These are phyloP conservation scores for Notothenia rossii DNA, from an alignment of 2,113 vertebrate species.

Conservation along the genomic window DNA sequence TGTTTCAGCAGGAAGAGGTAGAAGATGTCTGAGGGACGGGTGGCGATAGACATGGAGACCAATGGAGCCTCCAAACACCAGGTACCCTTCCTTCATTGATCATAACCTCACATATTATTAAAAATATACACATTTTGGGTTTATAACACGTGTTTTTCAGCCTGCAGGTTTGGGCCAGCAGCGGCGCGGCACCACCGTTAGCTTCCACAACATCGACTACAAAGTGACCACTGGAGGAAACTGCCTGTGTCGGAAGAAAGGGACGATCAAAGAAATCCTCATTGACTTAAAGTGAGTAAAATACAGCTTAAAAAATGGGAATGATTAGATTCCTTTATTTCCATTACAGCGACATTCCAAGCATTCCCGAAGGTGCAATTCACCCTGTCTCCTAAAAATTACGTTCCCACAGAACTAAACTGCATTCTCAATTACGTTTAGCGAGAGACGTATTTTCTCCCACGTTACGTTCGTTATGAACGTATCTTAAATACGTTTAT, in stretches of 20 bases:
- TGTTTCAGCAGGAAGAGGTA: conserved; percentile 9
- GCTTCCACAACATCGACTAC: conserved; percentile 82
- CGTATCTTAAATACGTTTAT: too few species aligned
- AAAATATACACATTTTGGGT: not conserved
- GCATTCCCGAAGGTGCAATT: too few species aligned
- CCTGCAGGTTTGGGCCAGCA: not conserved
- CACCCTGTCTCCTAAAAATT: too few species aligned
- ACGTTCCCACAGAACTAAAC: too few species aligned
- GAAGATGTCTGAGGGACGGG: conserved; percentile 14
- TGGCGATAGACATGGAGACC: not conserved
- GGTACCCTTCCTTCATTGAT: conserved; percentile 20
- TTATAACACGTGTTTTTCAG: conserved; percentile 12
- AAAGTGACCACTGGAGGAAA: conserved; percentile 60
- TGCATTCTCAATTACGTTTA: too few species aligned
- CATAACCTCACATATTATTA: too few species aligned
- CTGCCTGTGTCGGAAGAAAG: conserved; percentile 64
- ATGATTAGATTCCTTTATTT: too few species aligned
- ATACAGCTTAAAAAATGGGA: too few species aligned
- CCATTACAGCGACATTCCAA: too few species aligned
- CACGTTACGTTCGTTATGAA: too few species aligned
- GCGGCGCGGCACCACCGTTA: conserved; percentile 66
- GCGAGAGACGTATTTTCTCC: too few species aligned
- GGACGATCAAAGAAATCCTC: conserved; percentile 74
- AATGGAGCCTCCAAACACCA: conserved; percentile 45
- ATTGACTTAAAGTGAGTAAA: conserved; percentile 81